These are phyloP conservation scores for Helicoverpa armigera DNA, from an alignment of 1,140 invertebrate genomes.

Conservation along the genomic window DNA sequence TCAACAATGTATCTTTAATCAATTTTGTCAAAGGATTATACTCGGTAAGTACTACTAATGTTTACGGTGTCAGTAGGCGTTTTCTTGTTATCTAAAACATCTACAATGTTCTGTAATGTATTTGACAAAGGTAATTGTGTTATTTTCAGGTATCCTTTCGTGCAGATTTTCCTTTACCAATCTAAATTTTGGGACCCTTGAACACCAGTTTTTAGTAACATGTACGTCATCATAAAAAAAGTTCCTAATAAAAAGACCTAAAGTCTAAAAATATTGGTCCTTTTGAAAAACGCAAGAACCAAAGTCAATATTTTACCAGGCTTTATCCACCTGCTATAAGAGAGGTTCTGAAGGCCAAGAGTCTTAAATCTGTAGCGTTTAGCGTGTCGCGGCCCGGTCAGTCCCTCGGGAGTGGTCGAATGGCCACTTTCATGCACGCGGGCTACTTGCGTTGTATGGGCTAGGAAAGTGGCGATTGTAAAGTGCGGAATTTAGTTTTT, in stretches of 20 bases:
- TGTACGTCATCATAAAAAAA: no score
- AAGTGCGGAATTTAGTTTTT: background rate
- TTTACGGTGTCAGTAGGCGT: no score
- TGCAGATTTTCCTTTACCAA: no score
- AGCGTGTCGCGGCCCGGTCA: slow-evolving; percentile 37
- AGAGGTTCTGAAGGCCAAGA: background rate
- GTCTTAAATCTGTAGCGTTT: slow-evolving; percentile 43
- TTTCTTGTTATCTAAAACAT: no score
- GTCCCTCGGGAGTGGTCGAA: slow-evolving; percentile 31
- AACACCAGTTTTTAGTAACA: background rate
- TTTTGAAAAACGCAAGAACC: background rate
- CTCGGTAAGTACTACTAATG: background rate
- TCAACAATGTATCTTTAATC: no score
- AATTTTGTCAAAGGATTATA: slow-evolving; percentile 1
- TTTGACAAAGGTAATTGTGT: no score
- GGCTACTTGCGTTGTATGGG: background rate
- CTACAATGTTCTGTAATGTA: no score
- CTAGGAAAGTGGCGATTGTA: background rate
- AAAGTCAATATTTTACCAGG: background rate
- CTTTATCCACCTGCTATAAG: slow-evolving; percentile 31
- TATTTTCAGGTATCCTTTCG: no score
- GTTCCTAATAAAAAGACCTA: background rate
- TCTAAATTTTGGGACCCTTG: no score
- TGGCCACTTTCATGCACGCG: slow-evolving; percentile 42
- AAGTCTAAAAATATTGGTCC: background rate